These are phyloP conservation scores for Theocolax elegans DNA, from an alignment of 1,140 invertebrate genomes.

Conservation along the genomic window DNA sequence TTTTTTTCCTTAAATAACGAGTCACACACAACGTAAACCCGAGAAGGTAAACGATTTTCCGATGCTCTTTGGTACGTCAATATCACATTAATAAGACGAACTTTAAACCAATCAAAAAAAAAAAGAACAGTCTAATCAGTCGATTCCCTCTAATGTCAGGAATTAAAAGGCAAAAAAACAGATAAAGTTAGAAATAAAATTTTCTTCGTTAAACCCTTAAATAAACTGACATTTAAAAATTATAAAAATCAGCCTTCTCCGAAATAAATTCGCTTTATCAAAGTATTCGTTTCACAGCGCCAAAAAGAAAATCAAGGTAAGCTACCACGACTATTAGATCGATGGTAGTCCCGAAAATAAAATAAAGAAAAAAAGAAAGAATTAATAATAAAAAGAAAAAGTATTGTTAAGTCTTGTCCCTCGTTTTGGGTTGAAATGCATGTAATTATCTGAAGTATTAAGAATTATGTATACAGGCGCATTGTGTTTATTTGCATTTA, in stretches of 20 bases:
- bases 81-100: constrained; percentile 66
- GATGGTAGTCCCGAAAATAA: constrained; percentile 36
- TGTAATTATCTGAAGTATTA: constrained; percentile 23
- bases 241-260: constrained; percentile 67
- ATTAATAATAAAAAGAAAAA: constrained; percentile 2
- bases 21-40: constrained; percentile 37
- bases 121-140: constrained; percentile 61
- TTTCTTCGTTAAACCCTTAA: constrained; percentile 50
- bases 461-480: constrained; percentile 21
- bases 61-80: constrained; percentile 68
- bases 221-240: constrained; percentile 59
- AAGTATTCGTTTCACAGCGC: constrained; percentile 64
- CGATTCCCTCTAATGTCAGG: constrained; percentile 54
- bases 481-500: neutral
- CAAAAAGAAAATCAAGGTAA: constrained; percentile 56
- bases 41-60: constrained; percentile 59
- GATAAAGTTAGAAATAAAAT: constrained; percentile 58
- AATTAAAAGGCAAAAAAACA: constrained; percentile 52
- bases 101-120: constrained; percentile 61
- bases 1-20: constrained; percentile 37
- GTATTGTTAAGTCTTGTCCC: constrained; percentile 36
- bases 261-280: constrained; percentile 62
- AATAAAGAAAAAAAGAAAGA: constrained; percentile 3
- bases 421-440: constrained; percentile 31
- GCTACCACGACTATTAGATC: constrained; percentile 46